Base-by-base conservation (phyloP, 2,888 invertebrate genomes). In the Pachydiplax longipennis region DNA sequence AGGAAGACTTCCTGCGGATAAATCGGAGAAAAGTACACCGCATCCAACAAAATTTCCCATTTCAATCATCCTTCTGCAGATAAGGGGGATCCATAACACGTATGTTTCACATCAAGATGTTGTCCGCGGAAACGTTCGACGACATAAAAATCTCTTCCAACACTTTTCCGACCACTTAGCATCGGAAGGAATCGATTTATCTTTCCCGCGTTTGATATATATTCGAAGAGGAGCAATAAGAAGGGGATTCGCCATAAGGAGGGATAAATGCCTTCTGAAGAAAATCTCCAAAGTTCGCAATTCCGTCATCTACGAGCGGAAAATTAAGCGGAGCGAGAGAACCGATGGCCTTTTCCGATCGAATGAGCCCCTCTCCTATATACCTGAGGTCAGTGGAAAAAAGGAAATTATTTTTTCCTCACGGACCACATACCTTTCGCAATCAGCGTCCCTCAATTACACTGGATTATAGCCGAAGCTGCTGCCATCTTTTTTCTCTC, bases 261-360 rank as follows among this genome's bases (percentile, higher is more conserved):
- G n/a, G 65, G 65, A 65, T 65, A n/a, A 25, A n/a, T 22, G 65
- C n/a, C 25, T 44, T 44, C 65, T 53, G 6, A 31, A 18, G 31
- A 35, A 83, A 53, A 6, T 15, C 18, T 10, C 44, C 44, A 22
- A 35, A 83, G 61, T 87, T 65, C 61, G 37, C 65, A 65, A 65
- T 65, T 18, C 61, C 37, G 31, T n/a, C 61, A 58, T 87, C 87
- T 61, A 35, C 37, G 61, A 87, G 53, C 58, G 58, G 37, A 31
- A 58, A 37, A 87, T 61, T n/a, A 87, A 65, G 61, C 13, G 12
- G 37, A 35, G n/a, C 65, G 65, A 65, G 65, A 22, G 31, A 31
- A 73, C 61, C 65, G n/a, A n/a, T 87, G n/a, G 87, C 25, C 37
- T 61, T 87, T 87, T 87, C 65, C 87, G 40, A 87, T 40, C 37